A percentile compares a stretch with the other conserved stretches of the same genome.
These are phyloP conservation scores for Acanthosepion pharaonis DNA, from an alignment of 2,888 invertebrate genomes.

Conservation along the genomic window DNA sequence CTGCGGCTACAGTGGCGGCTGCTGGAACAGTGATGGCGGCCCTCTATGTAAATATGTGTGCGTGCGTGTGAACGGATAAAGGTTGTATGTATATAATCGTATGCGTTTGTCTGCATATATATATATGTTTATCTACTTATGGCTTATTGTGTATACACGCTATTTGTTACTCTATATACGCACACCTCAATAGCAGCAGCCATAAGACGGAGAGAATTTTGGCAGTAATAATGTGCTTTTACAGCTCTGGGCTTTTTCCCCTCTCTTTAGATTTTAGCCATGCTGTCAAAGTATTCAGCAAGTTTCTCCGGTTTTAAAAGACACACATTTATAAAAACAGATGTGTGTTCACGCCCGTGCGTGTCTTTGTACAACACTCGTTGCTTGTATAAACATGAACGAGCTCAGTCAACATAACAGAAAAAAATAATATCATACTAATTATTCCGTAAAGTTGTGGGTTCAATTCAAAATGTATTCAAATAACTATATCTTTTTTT, in stretches of 20 bases:
- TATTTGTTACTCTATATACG: background rate
- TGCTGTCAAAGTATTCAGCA: background rate
- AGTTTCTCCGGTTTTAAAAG: slow-evolving; percentile 6
- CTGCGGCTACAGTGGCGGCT: slow-evolving; percentile 85
- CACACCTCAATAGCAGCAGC: background rate
- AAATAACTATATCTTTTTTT: background rate
- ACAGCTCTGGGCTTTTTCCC: background rate
- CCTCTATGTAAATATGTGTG: background rate
- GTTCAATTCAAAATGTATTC: background rate
- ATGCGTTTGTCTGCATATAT: background rate
- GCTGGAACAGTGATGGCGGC: slow-evolving; percentile 20
- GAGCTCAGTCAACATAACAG: background rate
- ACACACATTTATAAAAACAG: background rate
- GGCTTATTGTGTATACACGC: background rate
- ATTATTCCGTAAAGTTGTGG: background rate
- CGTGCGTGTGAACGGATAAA: background rate
- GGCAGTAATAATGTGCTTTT: slow-evolving; percentile 18
- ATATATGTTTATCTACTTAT: background rate
- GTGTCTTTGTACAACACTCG: background rate
- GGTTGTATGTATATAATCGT: background rate
- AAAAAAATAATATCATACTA: background rate
- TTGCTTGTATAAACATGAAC: slow-evolving; percentile 23
- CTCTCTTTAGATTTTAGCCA: background rate
- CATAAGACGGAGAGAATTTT: slow-evolving; percentile 8
- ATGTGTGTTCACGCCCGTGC: background rate